These are phyloP conservation scores for Hydrophis major DNA, from an alignment of 2,797 vertebrate species.

Conservation along the genomic window DNA sequence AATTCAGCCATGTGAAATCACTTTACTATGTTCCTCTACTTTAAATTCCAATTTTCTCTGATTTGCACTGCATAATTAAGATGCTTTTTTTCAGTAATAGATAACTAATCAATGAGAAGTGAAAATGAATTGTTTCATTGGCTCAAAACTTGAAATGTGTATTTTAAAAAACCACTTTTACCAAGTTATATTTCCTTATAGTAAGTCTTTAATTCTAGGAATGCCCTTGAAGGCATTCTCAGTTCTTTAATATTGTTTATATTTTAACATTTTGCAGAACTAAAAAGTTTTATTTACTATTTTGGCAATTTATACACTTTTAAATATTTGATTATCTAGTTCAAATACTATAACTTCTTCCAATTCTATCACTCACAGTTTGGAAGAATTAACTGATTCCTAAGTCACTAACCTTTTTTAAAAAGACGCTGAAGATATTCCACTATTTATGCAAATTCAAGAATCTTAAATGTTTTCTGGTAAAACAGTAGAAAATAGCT, in stretches of 20 bases:
- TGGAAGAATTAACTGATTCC: background rate
- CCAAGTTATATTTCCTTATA: background rate
- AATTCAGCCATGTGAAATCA: background rate
- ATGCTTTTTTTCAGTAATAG: background rate
- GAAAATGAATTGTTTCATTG: background rate
- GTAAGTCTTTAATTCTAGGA: background rate
- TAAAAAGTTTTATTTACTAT: background rate
- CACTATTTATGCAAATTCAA: background rate
- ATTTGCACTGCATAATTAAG: background rate
- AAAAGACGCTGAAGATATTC: background rate
- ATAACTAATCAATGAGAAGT: background rate
- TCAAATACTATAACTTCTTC: background rate
- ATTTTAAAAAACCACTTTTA: background rate
- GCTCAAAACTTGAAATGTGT: background rate
- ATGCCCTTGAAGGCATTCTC: background rate
- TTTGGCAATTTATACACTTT: background rate
- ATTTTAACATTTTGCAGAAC: background rate
- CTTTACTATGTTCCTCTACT: background rate
- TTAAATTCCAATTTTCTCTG: background rate
- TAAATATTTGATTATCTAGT: background rate
- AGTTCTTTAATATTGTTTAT: background rate
- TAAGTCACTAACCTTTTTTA: background rate
- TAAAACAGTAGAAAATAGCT: background rate
- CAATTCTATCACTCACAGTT: background rate
- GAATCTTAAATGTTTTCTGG: background rate